Conservation (phyloP, 1,140 invertebrate genomes). For the Psilanteris sp. region DNA sequence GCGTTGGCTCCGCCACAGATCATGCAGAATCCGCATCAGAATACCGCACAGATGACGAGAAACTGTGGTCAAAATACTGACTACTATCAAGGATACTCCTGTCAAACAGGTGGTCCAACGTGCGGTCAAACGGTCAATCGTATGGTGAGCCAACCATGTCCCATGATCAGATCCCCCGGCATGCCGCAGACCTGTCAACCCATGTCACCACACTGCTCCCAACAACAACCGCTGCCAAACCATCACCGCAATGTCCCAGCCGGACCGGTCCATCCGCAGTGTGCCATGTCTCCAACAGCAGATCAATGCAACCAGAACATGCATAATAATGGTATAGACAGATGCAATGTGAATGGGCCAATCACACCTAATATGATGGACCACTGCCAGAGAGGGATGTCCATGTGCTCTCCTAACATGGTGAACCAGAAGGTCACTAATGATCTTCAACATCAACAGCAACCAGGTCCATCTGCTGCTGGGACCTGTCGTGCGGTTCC, state of each 20-base stretch:
- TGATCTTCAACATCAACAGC: constrained; percentile 39
- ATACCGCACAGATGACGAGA: constrained; percentile 78
- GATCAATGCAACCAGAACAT: constrained; percentile 54
- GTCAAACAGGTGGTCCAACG: constrained; percentile 64
- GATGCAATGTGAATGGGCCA: constrained; percentile 49
- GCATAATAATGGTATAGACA: constrained; percentile 40
- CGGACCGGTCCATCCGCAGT: constrained; percentile 45
- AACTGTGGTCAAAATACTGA: constrained; percentile 74
- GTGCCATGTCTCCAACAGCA: constrained; percentile 42
- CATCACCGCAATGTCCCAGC: constrained; percentile 4
- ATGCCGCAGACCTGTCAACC: constrained; percentile 65
- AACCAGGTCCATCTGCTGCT: constrained; percentile 49
- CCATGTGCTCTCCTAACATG: constrained; percentile 64
- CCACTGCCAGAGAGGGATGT: constrained; percentile 58
- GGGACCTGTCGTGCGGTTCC: constrained; percentile 57
- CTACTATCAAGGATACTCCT: constrained; percentile 71
- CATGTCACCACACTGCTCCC: constrained; percentile 71
- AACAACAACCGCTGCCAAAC: constrained; percentile 53
- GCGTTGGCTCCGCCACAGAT: constrained; percentile 80
- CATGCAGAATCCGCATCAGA: constrained; percentile 77
- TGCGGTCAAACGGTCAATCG: constrained; percentile 57
- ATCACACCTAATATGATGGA: constrained; percentile 41
- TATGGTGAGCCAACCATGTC: constrained; percentile 56
- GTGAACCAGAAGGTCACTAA: constrained; percentile 43
- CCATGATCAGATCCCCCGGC: constrained; percentile 31